Conservation (phyloP, 2,113 vertebrate species). For the Bettongia penicillata region DNA sequence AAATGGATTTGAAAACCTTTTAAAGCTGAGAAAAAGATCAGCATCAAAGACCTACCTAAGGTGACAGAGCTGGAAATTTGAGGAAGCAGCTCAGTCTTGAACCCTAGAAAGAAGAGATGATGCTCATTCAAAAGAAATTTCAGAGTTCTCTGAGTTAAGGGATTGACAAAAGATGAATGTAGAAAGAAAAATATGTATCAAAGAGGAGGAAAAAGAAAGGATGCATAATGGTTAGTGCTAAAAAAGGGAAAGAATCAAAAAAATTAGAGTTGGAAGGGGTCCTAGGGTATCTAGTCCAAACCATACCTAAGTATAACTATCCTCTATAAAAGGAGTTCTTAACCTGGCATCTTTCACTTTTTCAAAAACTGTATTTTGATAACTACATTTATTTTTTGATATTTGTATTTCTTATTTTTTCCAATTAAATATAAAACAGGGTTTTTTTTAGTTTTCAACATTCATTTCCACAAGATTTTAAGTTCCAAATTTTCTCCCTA, state of each 20-base stretch:
- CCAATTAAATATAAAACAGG: too few species aligned
- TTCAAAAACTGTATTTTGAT: too few species aligned
- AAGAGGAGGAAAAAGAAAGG: background rate
- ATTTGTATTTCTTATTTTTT: too few species aligned
- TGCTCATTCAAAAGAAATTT: background rate
- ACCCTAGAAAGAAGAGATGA: background rate
- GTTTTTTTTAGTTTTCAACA: too few species aligned
- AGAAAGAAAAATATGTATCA: background rate
- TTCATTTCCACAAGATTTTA: too few species aligned
- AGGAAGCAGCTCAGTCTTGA: background rate
- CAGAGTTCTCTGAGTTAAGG: background rate
- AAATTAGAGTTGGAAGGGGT: background rate
- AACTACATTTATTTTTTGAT: too few species aligned
- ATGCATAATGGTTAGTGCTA: background rate
- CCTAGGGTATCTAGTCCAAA: too few species aligned
- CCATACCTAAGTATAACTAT: too few species aligned
- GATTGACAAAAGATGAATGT: background rate
- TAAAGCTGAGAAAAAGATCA: background rate
- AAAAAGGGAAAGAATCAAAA: background rate
- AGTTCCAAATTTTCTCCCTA: too few species aligned
- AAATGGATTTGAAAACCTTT: background rate
- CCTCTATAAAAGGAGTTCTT: background rate
- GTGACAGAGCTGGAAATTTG: background rate
- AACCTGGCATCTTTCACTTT: background rate
- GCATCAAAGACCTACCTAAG: background rate